These are phyloP conservation scores for Pogonocherus hispidulus DNA, from an alignment of 2,888 invertebrate species.

Conservation along the genomic window DNA sequence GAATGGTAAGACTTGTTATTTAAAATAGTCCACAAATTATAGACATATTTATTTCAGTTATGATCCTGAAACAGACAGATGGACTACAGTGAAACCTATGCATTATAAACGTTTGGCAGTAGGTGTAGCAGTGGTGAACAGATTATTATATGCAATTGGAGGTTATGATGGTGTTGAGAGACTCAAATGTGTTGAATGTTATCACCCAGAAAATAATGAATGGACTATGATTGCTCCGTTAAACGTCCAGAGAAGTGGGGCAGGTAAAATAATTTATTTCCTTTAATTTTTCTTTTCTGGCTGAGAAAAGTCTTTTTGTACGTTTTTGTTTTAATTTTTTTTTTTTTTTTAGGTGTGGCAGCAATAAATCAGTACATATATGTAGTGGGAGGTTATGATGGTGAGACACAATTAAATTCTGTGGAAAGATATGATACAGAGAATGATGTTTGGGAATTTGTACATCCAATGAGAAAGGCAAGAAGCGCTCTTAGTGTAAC, in stretches of 20 bases:
- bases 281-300: background rate
- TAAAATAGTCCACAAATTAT: background rate
- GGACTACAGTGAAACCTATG: slow-evolving; percentile 84
- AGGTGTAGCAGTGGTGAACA: slow-evolving; percentile 84
- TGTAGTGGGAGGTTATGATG: slow-evolving; percentile 97
- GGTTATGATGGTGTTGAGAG: slow-evolving; percentile 89
- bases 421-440: slow-evolving; percentile 93
- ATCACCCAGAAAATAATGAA: slow-evolving; percentile 92
- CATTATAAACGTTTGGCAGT: slow-evolving; percentile 84
- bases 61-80: slow-evolving; percentile 87
- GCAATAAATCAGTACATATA: slow-evolving; percentile 89
- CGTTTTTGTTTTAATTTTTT: slow-evolving; percentile 8
- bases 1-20: slow-evolving; percentile 79
- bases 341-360: slow-evolving; percentile 76
- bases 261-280: slow-evolving; percentile 74
- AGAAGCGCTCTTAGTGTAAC: slow-evolving; percentile 91
- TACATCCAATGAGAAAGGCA: slow-evolving; percentile 82
- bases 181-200: slow-evolving; percentile 87
- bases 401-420: slow-evolving; percentile 82
- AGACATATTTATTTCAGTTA: slow-evolving; percentile 72
- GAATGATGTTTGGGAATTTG: slow-evolving; percentile 83
- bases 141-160: slow-evolving; percentile 81
- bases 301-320: background rate
- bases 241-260: slow-evolving; percentile 85
- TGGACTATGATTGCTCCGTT: slow-evolving; percentile 88